A percentile compares a stretch with the other conserved stretches of the same genome.
These are phyloP conservation scores for Australoheros scitulus DNA, from an alignment of 2,113 vertebrate genomes.

Conservation along the genomic window DNA sequence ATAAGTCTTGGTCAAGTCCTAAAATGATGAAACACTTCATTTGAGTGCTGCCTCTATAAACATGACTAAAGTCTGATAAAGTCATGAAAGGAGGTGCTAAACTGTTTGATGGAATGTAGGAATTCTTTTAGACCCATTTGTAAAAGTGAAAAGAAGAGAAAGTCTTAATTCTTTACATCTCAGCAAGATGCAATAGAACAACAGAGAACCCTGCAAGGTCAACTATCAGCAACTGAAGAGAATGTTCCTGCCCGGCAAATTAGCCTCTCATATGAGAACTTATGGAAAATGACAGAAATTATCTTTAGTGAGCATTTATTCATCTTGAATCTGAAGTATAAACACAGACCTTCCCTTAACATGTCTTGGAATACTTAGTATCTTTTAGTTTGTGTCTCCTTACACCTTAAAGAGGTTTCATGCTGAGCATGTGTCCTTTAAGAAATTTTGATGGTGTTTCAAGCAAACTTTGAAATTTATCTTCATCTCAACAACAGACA, in stretches of 20 bases:
- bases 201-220: slow-evolving; percentile 55
- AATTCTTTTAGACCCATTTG: slow-evolving; percentile 45
- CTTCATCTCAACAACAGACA: background rate
- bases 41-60: background rate
- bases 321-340: slow-evolving; percentile 26
- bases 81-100: background rate
- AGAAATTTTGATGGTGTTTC: background rate
- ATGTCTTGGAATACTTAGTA: slow-evolving; percentile 1
- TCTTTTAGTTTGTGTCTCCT: background rate
- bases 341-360: slow-evolving; percentile 14
- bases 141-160: slow-evolving; percentile 32
- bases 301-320: slow-evolving; percentile 19
- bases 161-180: slow-evolving; percentile 29
- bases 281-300: slow-evolving; percentile 18
- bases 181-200: slow-evolving; percentile 42
- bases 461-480: background rate
- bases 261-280: slow-evolving; percentile 55
- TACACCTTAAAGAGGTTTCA: slow-evolving; percentile 9
- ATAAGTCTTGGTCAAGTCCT: background rate
- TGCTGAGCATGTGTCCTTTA: background rate
- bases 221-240: slow-evolving; percentile 41
- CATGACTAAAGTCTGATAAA: background rate
- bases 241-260: slow-evolving; percentile 50
- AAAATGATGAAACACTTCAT: background rate
- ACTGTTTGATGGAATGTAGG: slow-evolving; percentile 61